Evolutionary conservation across 2,888 invertebrate genomes (phyloP).

Genomic region (Agrypnus murinus): DNA sequence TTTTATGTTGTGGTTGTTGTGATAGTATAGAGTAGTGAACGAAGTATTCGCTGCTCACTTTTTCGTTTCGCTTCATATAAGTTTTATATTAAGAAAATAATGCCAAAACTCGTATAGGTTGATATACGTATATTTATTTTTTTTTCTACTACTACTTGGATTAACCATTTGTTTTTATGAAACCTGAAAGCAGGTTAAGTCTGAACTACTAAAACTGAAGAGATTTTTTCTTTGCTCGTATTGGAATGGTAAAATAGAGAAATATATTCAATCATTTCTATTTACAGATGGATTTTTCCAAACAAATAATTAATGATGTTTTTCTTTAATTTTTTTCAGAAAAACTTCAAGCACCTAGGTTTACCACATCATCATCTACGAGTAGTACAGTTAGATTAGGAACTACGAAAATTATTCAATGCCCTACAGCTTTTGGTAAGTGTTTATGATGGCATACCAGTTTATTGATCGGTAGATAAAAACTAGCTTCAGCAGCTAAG

Average conservation of each 20-base stretch:
- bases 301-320: constrained; percentile 4
- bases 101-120: no score
- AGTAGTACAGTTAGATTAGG: constrained; percentile 91
- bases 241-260: no score
- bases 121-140: no score
- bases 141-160: no score
- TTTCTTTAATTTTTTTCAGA: constrained; percentile 71
- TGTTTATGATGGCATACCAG: no score
- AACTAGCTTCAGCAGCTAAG: no score
- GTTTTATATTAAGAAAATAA: constrained; percentile 16
- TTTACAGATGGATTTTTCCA: background rate
- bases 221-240: background rate
- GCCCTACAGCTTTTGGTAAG: constrained; percentile 91
- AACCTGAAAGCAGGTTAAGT: no score
- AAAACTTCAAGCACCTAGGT: constrained; percentile 87
- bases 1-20: background rate
- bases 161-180: no score
- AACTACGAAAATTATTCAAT: constrained; percentile 93
- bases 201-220: background rate
- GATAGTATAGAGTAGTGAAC: no score
- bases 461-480: no score
- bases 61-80: constrained; percentile 9
- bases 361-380: constrained; percentile 89
- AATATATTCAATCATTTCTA: background rate
- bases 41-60: no score